Percentiles rank a stretch among this genome's conserved stretches.
phyloP scores from a whole-genome alignment of 1,140 invertebrate genomes.

The Holotrichia oblita region DNA sequence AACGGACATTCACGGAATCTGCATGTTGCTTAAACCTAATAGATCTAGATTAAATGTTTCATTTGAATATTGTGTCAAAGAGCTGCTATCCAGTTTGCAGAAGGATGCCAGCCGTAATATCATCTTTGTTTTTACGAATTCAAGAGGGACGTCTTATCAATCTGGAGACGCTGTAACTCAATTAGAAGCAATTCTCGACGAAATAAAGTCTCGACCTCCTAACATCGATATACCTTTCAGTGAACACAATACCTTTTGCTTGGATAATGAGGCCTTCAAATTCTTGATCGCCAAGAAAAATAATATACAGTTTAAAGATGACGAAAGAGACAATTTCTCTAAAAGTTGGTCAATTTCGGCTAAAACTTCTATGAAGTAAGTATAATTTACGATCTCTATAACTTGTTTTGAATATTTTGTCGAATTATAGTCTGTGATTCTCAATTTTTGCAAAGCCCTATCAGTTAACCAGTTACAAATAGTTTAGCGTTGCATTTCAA shows the following conservation, averaged over 20 bases:
- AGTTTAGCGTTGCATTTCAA: no score
- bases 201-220: slow-evolving; percentile 50
- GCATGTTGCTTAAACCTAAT: no score
- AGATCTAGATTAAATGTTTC: slow-evolving; percentile 45
- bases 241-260: slow-evolving; percentile 51
- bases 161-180: slow-evolving; percentile 50
- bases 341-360: slow-evolving; percentile 3
- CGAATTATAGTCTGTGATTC: no score
- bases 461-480: no score
- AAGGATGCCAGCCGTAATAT: slow-evolving; percentile 54
- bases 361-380: not conserved
- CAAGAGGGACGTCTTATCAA: slow-evolving; percentile 50
- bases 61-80: slow-evolving; percentile 54
- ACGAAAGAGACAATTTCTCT: not conserved
- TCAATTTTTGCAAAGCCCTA: no score
- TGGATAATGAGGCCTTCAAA: no score
- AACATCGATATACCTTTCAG: slow-evolving; percentile 49
- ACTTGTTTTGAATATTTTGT: no score
- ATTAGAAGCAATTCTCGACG: slow-evolving; percentile 45
- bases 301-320: not conserved
- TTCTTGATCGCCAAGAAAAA: no score
- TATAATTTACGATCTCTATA: no score
- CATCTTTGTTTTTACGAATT: slow-evolving; percentile 56
- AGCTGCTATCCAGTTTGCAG: slow-evolving; percentile 54
- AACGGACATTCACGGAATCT: slow-evolving; percentile 54